Percentiles rank a stretch among this genome's conserved stretches.
Evolutionary conservation across 2,888 invertebrate species (phyloP).

Genomic region (Desoria tigrina): DNA sequence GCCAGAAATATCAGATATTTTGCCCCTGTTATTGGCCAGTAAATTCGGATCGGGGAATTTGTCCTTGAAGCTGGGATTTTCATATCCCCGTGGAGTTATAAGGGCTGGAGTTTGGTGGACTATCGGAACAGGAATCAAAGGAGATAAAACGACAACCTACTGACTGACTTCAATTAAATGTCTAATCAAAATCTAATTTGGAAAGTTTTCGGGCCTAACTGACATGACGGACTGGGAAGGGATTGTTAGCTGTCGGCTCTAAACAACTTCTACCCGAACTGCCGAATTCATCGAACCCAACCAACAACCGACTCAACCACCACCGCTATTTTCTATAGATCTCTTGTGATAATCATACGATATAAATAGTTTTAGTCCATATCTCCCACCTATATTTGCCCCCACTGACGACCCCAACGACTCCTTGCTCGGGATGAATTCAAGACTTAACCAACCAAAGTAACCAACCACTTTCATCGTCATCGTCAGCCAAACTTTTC

Average conservation of each 20-base stretch:
- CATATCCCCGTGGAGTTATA: too few species aligned
- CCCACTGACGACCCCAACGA: neutral
- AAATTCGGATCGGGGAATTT: too few species aligned
- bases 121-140: conserved; percentile 18
- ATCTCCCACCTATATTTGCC: too few species aligned
- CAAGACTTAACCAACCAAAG: conserved; percentile 8
- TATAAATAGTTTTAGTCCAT: too few species aligned
- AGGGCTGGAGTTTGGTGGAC: too few species aligned
- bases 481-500: neutral
- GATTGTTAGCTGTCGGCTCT: conserved; percentile 6
- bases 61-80: too few species aligned
- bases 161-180: conserved; percentile 48
- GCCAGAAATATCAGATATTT: too few species aligned
- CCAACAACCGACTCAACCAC: conserved; percentile 14
- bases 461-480: conserved; percentile 12
- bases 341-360: neutral
- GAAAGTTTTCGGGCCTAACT: conserved; percentile 45
- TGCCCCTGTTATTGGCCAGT: too few species aligned
- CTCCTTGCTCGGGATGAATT: neutral
- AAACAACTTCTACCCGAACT: neutral
- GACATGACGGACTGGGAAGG: conserved; percentile 33
- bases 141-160: conserved; percentile 23
- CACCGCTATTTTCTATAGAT: too few species aligned
- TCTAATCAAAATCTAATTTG: conserved; percentile 51
- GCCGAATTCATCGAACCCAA: neutral